phyloP scores from a whole-genome alignment of 2,113 vertebrate species.

The Camelus dromedarius region DNA sequence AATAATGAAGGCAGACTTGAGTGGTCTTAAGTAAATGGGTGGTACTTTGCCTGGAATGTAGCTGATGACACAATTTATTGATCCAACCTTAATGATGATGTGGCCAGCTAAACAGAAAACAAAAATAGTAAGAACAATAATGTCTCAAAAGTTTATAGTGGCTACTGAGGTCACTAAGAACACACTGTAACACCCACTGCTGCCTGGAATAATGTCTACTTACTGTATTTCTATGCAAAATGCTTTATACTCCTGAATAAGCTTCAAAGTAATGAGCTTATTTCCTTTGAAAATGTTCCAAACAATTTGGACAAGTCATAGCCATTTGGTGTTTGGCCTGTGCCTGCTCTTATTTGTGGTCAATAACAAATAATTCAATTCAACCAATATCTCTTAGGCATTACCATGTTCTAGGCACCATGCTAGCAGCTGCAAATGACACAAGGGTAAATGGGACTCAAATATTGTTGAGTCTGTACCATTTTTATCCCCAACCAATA shows the following conservation, averaged over 20 bases:
- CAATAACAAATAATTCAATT: not conserved
- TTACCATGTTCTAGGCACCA: not conserved
- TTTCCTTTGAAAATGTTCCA: constrained; percentile 43
- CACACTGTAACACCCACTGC: not conserved
- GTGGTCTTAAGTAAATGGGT: constrained; percentile 41
- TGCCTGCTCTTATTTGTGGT: not conserved
- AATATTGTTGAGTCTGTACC: not conserved
- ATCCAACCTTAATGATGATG: constrained; percentile 27
- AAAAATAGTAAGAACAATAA: constrained; percentile 58
- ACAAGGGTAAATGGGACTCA: not conserved
- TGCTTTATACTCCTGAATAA: constrained; percentile 5
- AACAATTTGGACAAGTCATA: not conserved
- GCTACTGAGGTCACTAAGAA: constrained; percentile 30
- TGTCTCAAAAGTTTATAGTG: not conserved
- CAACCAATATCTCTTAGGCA: not conserved
- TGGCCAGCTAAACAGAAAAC: constrained; percentile 22
- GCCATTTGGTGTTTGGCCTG: not conserved
- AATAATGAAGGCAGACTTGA: not conserved
- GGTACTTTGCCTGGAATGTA: constrained; percentile 18
- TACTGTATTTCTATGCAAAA: constrained; percentile 43
- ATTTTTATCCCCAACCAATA: not conserved
- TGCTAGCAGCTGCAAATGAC: not conserved
- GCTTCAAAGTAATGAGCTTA: constrained; percentile 14
- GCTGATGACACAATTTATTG: constrained; percentile 37
- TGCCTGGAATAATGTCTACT: constrained; percentile 61